Evolutionary conservation across 2,888 invertebrate species (phyloP).

Genomic region (Sepiola atlantica): DNA sequence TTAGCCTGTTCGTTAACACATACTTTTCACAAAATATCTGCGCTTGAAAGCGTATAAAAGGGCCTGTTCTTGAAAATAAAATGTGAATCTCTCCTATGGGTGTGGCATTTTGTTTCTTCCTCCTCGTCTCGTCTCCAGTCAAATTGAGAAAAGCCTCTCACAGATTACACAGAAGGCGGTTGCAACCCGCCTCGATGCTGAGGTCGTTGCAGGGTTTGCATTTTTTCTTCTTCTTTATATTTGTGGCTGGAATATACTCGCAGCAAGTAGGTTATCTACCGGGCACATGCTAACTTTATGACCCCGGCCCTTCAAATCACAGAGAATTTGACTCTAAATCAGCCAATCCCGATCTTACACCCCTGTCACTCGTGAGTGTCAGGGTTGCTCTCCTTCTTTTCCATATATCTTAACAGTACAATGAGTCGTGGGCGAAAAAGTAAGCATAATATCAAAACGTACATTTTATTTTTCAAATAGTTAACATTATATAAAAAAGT

Average conservation of each 20-base stretch:
- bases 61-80: too few relatives aligned
- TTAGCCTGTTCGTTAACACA: too few relatives aligned
- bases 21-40: too few relatives aligned
- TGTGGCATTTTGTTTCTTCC: too few relatives aligned
- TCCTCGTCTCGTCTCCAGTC: too few relatives aligned
- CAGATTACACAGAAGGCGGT: too few relatives aligned
- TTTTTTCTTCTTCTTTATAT: background rate
- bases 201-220: background rate
- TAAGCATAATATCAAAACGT: background rate
- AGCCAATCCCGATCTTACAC: background rate
- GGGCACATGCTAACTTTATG: background rate
- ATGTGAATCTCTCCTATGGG: too few relatives aligned
- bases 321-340: background rate
- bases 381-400: background rate
- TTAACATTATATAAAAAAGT: background rate
- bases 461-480: too few relatives aligned
- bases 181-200: background rate
- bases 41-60: too few relatives aligned
- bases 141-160: too few relatives aligned
- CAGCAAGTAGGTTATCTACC: background rate
- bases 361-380: background rate
- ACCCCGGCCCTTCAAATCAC: background rate
- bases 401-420: background rate
- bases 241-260: background rate
- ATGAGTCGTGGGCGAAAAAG: background rate